These are phyloP conservation scores for Griposia aprilina DNA, from an alignment of 2,888 invertebrate genomes.

Conservation along the genomic window DNA sequence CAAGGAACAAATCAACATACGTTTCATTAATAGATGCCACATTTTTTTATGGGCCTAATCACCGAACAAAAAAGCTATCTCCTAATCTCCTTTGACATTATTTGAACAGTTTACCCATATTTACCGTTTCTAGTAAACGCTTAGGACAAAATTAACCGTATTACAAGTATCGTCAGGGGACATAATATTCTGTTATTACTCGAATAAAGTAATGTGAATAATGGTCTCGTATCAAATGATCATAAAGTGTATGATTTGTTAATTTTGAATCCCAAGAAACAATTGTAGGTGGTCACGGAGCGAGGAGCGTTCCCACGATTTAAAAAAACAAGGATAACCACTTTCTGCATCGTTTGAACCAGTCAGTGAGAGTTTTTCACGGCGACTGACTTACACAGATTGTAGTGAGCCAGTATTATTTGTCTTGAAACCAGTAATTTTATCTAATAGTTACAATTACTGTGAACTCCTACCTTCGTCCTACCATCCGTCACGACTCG, in stretches of 20 bases:
- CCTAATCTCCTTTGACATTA: not conserved
- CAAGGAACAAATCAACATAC: no score
- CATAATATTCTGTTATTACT: constrained; percentile 9
- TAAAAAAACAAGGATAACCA: constrained; percentile 61
- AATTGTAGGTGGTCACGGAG: constrained; percentile 24
- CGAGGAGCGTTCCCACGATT: constrained; percentile 51
- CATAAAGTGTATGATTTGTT: constrained; percentile 2
- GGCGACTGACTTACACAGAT: constrained; percentile 51
- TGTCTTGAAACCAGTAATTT: constrained; percentile 74
- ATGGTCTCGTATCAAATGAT: not conserved
- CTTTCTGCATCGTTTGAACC: constrained; percentile 53
- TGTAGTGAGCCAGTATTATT: constrained; percentile 63
- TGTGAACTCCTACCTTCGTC: constrained; percentile 79
- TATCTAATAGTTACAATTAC: constrained; percentile 79
- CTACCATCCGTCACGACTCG: constrained; percentile 79
- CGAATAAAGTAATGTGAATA: constrained; percentile 7
- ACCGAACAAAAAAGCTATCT: no score
- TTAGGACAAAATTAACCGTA: constrained; percentile 13
- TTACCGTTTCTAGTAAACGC: constrained; percentile 15
- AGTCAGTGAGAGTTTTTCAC: constrained; percentile 53
- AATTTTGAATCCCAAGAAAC: constrained; percentile 24
- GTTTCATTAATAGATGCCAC: no score
- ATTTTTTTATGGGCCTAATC: no score
- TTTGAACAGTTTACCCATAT: constrained; percentile 2
- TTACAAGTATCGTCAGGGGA: constrained; percentile 9